Percentiles rank a stretch among this genome's conserved stretches.
Evolutionary conservation across 2,113 vertebrate genomes (phyloP).

Genomic region (Dicentrarchus labrax): DNA sequence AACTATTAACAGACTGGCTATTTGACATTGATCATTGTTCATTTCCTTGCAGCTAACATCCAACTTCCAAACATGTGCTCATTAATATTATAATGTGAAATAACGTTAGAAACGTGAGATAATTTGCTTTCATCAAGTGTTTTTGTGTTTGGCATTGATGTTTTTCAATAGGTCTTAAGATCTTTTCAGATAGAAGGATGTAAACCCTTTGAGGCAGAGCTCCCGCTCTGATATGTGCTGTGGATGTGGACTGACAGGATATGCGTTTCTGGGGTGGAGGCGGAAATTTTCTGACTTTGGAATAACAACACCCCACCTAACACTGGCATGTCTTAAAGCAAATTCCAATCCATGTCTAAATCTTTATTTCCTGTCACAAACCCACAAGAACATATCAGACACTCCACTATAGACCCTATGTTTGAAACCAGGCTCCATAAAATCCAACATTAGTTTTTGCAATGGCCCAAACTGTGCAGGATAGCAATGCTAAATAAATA

Average conservation of each 20-base stretch:
- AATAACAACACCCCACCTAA: constrained; percentile 75
- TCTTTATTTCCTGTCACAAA: constrained; percentile 73
- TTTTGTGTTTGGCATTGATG: constrained; percentile 1
- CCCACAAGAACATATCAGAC: constrained; percentile 70
- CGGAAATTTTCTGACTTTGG: constrained; percentile 65
- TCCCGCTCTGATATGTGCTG: constrained; percentile 23
- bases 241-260: constrained; percentile 54
- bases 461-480: constrained; percentile 57
- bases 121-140: background rate
- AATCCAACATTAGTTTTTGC: constrained; percentile 70
- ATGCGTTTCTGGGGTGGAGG: constrained; percentile 62
- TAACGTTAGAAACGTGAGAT: background rate
- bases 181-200: constrained; percentile 20
- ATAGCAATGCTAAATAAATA: constrained; percentile 76
- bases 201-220: constrained; percentile 22
- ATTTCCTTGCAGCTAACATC: background rate
- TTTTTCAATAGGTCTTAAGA: constrained; percentile 9
- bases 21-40: background rate
- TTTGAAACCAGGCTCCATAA: constrained; percentile 68
- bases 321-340: constrained; percentile 65
- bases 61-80: background rate
- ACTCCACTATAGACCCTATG: constrained; percentile 25
- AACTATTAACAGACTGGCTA: background rate
- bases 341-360: constrained; percentile 65
- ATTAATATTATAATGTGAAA: background rate